Evolutionary conservation across 2,113 vertebrate genomes (phyloP).

Genomic region (Sclerurus mexicanus): DNA sequence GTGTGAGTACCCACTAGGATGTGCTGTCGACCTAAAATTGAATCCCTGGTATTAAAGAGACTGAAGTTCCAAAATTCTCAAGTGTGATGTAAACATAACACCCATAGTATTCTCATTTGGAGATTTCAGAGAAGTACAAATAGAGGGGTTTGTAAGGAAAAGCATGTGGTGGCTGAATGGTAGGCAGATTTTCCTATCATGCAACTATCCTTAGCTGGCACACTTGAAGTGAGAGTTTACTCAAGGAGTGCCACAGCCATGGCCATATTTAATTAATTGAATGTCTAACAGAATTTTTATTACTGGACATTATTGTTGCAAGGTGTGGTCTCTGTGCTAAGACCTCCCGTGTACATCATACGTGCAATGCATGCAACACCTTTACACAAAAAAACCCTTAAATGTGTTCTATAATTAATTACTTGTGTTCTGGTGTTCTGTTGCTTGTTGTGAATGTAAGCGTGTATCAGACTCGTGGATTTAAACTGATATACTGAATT

Average conservation of each 20-base stretch:
- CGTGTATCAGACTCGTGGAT: neutral
- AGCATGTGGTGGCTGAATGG: neutral
- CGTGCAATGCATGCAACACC: neutral
- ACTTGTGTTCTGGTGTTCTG: neutral
- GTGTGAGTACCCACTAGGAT: constrained; percentile 58
- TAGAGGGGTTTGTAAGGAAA: neutral
- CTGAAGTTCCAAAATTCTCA: neutral
- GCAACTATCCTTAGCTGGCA: neutral
- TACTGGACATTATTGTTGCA: neutral
- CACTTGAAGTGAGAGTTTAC: neutral
- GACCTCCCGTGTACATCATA: neutral
- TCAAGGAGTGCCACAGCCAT: neutral
- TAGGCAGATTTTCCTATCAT: neutral
- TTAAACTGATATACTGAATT: neutral
- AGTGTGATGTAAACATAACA: neutral
- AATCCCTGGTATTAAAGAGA: neutral
- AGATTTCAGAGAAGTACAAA: neutral
- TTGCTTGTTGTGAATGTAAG: neutral
- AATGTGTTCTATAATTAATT: neutral
- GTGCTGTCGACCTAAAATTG: constrained; percentile 66
- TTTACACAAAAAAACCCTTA: neutral
- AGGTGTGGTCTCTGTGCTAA: neutral
- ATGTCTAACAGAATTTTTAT: neutral
- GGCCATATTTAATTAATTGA: neutral
- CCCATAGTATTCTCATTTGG: neutral